Percentiles rank a stretch among this genome's conserved stretches.
Conservation (phyloP, 2,888 invertebrate species). For the Leucoma salicis region DNA sequence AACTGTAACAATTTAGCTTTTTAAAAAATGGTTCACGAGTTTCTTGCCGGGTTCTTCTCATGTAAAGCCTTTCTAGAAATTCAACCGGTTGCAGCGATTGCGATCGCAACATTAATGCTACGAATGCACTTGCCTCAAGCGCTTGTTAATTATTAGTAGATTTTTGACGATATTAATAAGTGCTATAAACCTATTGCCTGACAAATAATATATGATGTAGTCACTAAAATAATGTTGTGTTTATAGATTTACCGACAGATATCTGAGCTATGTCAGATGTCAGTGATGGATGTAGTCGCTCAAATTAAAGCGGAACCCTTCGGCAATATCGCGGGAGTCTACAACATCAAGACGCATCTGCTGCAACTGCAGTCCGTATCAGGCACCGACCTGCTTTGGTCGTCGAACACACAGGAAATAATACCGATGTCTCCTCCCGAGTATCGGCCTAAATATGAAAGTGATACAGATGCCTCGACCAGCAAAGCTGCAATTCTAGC, state of each 20-base stretch:
- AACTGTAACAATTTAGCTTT: too few relatives aligned
- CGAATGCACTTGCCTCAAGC: too few relatives aligned
- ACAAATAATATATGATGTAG: too few relatives aligned
- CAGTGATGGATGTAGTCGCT: constrained; percentile 66
- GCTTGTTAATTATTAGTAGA: too few relatives aligned
- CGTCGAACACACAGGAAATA: constrained; percentile 44
- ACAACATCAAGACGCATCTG: constrained; percentile 79
- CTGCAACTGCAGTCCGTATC: constrained; percentile 51
- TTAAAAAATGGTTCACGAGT: too few relatives aligned
- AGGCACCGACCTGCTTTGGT: constrained; percentile 59
- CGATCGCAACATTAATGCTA: too few relatives aligned
- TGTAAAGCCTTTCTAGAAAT: too few relatives aligned
- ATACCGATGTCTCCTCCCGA: constrained; percentile 55
- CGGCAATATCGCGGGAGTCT: constrained; percentile 83
- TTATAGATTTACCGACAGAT: constrained; percentile 72
- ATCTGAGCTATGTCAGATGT: constrained; percentile 66
- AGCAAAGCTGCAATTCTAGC: constrained; percentile 7
- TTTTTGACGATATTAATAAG: too few relatives aligned
- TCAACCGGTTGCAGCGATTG: too few relatives aligned
- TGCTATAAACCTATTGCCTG: too few relatives aligned
- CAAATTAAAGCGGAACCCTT: constrained; percentile 80
- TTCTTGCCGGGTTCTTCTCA: too few relatives aligned
- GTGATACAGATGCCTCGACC: constrained; percentile 1
- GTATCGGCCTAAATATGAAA: constrained; percentile 38
- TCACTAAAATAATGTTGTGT: too few relatives aligned